These are phyloP conservation scores for Phoenicopterus ruber DNA, from an alignment of 2,113 vertebrate species.

Conservation along the genomic window DNA sequence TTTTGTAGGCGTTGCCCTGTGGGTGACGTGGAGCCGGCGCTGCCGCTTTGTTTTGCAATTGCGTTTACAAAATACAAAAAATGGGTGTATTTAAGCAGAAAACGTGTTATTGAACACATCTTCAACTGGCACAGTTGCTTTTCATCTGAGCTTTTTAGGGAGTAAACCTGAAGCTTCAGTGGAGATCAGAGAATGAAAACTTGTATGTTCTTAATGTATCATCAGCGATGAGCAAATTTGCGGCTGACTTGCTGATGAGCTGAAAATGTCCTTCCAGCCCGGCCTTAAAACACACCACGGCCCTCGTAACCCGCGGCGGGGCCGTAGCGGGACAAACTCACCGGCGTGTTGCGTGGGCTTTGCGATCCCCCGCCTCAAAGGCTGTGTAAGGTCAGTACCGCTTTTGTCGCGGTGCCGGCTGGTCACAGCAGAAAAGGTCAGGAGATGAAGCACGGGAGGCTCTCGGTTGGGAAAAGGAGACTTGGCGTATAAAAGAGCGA, in stretches of 20 bases:
- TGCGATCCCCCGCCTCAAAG: not conserved
- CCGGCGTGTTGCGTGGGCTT: rapidly evolving
- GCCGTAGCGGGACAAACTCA: not conserved
- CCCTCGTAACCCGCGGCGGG: rapidly evolving
- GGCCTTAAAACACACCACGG: not conserved
- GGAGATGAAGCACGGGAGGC: not conserved
- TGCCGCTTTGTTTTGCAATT: not conserved
- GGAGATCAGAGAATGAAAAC: rapidly evolving
- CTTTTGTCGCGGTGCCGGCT: not conserved
- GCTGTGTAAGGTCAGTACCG: not conserved
- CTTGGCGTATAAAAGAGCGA: not conserved
- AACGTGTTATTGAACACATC: not conserved
- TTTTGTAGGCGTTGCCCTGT: not conserved
- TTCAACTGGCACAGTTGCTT: not conserved
- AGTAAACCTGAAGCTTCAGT: not conserved
- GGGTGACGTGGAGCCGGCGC: not conserved
- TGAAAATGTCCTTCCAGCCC: not conserved
- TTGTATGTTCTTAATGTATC: not conserved
- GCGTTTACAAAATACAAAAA: not conserved
- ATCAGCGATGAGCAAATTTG: not conserved
- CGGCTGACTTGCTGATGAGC: not conserved
- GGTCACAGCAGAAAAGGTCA: not conserved
- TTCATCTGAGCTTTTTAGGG: not conserved
- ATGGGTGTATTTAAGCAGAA: not conserved
- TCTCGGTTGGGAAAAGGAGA: not conserved